Evolutionary conservation across 2,888 invertebrate genomes (phyloP).

Genomic region (Falcaria lacertinaria): DNA sequence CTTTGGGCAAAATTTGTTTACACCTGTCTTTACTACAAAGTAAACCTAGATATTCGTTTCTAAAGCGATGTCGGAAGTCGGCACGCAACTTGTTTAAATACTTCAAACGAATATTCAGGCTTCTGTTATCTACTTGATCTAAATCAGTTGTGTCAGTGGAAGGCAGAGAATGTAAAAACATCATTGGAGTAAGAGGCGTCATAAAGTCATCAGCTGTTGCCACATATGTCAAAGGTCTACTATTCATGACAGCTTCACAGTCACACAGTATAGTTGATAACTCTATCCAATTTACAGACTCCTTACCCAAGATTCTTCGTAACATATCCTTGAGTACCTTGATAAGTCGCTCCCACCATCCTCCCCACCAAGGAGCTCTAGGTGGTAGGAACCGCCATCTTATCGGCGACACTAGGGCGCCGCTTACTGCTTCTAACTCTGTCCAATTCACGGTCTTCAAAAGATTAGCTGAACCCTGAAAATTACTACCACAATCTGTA

Average conservation of each 20-base stretch:
- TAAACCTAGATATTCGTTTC: too few relatives aligned
- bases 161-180: too few relatives aligned
- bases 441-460: constrained; percentile 2
- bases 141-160: too few relatives aligned
- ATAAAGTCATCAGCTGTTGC: too few relatives aligned
- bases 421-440: constrained; percentile 1
- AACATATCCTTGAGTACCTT: constrained; percentile 41
- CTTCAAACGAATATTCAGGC: too few relatives aligned
- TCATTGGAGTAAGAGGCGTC: too few relatives aligned
- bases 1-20: too few relatives aligned
- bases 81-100: too few relatives aligned
- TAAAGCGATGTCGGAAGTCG: too few relatives aligned
- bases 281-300: constrained; percentile 7
- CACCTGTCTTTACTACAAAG: too few relatives aligned
- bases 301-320: constrained; percentile 33
- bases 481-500: constrained; percentile 7
- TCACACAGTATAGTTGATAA: constrained; percentile 10
- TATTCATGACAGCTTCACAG: constrained; percentile 10
- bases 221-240: constrained; percentile 8
- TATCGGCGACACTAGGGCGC: constrained; percentile 12
- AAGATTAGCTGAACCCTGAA: too few relatives aligned
- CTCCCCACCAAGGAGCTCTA: constrained; percentile 54
- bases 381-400: constrained; percentile 44
- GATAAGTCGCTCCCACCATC: constrained; percentile 14
- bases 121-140: too few relatives aligned